These are phyloP conservation scores for Centropus unirufus DNA, from an alignment of 2,113 vertebrate genomes.

Conservation along the genomic window DNA sequence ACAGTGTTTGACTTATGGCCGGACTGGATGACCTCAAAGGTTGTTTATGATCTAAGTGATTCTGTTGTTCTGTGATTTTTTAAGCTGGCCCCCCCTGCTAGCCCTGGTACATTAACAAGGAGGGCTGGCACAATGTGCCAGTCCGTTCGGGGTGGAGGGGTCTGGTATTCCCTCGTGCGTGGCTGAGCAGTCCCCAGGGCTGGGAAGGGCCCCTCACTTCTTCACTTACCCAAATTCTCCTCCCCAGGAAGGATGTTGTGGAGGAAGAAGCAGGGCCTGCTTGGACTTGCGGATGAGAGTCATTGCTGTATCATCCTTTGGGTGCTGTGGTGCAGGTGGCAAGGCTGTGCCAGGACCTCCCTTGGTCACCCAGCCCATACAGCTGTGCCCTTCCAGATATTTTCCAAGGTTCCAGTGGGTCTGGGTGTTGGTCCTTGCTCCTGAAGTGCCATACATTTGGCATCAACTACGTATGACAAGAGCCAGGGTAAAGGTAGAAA, in stretches of 20 bases:
- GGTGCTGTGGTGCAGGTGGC: rapidly evolving
- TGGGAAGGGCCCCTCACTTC: background rate
- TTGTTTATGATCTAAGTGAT: no score
- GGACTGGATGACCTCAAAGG: no score
- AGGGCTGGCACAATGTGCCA: background rate
- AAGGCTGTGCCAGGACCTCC: background rate
- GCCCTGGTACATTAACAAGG: background rate
- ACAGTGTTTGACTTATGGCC: no score
- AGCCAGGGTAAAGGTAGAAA: background rate
- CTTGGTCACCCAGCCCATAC: background rate
- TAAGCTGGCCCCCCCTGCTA: rapidly evolving
- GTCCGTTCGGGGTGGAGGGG: background rate
- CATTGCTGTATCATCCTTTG: background rate
- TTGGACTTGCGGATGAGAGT: background rate
- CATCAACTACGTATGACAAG: background rate
- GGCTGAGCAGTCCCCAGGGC: background rate
- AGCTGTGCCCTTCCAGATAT: background rate
- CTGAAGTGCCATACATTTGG: background rate
- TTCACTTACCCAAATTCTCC: background rate
- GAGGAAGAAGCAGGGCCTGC: background rate
- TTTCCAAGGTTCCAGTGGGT: background rate
- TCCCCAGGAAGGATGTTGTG: background rate
- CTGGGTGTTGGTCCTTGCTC: background rate
- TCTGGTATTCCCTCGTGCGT: background rate
- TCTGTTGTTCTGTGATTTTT: no score